Evolutionary conservation across 2,113 vertebrate genomes (phyloP), one percentile per base, ranked within the genome.

Genomic region (Pipa parva): DNA sequence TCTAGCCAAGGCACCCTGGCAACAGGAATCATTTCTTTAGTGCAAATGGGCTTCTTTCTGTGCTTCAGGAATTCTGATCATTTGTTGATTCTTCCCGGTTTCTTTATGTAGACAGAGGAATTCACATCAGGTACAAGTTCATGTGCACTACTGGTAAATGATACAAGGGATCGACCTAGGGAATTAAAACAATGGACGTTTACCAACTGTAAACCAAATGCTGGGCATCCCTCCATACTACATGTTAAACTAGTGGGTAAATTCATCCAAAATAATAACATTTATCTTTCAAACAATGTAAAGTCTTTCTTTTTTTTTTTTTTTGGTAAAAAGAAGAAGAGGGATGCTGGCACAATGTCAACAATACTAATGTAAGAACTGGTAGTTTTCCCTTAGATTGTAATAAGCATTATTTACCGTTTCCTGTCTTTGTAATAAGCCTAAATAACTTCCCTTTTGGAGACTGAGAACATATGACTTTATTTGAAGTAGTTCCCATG

Each of bases 101-200:
- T 87, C 81, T 88, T 93, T 80, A 94, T 77, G 7, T 92, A 95
- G 73, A 92, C 82, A 58, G 87, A 80, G 1, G 88, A 83, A 0
- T 83, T 82, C 51, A 78, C 78, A 73, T 92, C 89, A 33, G 90
- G 86, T 75, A 91, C 79, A 77, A 95, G 80, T 73, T 87, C 84
- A 71, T 81, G 78, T 69, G 82, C 85, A 72, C 85, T 79, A 76
- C 85, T 90, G 74, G 80, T 86, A 80, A 95, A 95, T 0, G 78
- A 89, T 71, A 88, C 89, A 1, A 95, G 86, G 12, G 83, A 79
- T 63, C 84, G 89, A 46, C 93, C 93, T 95, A 83, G 65, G 73
- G 72, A 74, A 65, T 75, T 81, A 82, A 74, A 66, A 69, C 73
- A 45, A 71, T 37, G 24, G 11, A 21, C 31, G 37, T n/a, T n/a